Evolutionary conservation across 2,797 vertebrate species (phyloP), one percentile per base, ranked within the genome.

Genomic region (Caiman crocodilus): DNA sequence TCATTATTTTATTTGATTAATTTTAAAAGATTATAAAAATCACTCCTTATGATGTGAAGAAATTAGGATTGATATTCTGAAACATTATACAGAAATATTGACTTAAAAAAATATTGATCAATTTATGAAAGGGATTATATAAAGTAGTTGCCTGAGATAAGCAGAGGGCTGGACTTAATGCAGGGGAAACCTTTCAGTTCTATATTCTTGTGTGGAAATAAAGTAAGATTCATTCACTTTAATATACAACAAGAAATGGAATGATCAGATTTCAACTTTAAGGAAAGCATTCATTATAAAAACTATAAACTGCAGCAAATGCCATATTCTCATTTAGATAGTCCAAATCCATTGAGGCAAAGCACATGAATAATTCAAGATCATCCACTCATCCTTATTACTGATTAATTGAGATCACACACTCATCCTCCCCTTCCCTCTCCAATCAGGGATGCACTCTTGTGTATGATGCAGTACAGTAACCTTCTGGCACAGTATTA

Each of bases 321-420:
- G 63, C 28, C 50, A 56, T 59, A 73, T 65, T 84, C 55, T 90
- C 32, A 67, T 92, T 76, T 73, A 86, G 42, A 67, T 5, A 90
- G 67, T 67, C 71, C 21, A 92, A 93, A 93, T 73, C 21, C 35
- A 86, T 13, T 25, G 90, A 87, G 61, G 12, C 8, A 92, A 93
- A 82, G 69, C 0, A 35, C 30, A 58, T 26, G 10, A 94, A 93
- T 80, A 86, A 79, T 60, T 76, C 4, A 80, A 88, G 15, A 9
- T 82, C 32, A 92, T 89, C 50, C 76, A 11, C 65, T 75, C 15
- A 14, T 85, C 16, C 79, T 93, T 80, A 57, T 74, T 92, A 76
- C 4, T 56, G 84, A 87, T 84, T 91, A 84, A 79, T 59, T 56
- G 67, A 83, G 16, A 75, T 56, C 26, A n/a, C 50, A 55, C 11